Percentiles rank a stretch among this genome's conserved stretches.
Evolutionary conservation across 2,888 invertebrate genomes (phyloP).

Genomic region (Andricus quercusramuli): DNA sequence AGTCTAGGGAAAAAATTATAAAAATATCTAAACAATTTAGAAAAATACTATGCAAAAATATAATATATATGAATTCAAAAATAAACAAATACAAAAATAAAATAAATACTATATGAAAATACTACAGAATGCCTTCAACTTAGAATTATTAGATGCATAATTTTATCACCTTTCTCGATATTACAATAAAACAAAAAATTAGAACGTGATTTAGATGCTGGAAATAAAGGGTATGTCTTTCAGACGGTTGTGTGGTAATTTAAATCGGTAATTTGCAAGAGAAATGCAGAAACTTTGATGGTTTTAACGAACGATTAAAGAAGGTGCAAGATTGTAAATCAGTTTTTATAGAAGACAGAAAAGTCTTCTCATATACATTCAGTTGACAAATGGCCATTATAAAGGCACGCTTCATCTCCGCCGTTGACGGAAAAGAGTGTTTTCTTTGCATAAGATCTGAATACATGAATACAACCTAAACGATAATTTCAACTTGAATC

Average conservation of each 20-base stretch:
- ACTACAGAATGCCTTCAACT: too few species aligned
- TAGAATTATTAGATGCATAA: too few species aligned
- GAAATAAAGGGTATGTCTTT: too few species aligned
- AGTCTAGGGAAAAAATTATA: too few species aligned
- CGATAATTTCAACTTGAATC: neutral
- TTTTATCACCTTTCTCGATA: too few species aligned
- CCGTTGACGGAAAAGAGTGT: slow-evolving; percentile 5
- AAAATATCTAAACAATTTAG: too few species aligned
- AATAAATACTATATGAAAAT: too few species aligned
- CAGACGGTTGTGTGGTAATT: neutral
- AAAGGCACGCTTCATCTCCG: neutral
- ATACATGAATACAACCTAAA: neutral
- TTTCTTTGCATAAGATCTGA: neutral
- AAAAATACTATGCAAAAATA: too few species aligned
- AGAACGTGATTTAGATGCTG: too few species aligned
- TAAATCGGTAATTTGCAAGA: neutral
- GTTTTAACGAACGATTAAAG: slow-evolving; percentile 23
- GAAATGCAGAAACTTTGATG: neutral
- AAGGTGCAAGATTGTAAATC: slow-evolving; percentile 18
- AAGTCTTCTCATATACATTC: slow-evolving; percentile 29
- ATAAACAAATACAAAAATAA: too few species aligned
- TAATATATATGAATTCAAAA: too few species aligned
- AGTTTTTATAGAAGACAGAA: slow-evolving; percentile 33
- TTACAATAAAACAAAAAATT: too few species aligned
- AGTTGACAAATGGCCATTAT: slow-evolving; percentile 28